These are phyloP conservation scores for Heteromormyrus szaboi DNA, from an alignment of 2,797 vertebrate species.

Conservation along the genomic window DNA sequence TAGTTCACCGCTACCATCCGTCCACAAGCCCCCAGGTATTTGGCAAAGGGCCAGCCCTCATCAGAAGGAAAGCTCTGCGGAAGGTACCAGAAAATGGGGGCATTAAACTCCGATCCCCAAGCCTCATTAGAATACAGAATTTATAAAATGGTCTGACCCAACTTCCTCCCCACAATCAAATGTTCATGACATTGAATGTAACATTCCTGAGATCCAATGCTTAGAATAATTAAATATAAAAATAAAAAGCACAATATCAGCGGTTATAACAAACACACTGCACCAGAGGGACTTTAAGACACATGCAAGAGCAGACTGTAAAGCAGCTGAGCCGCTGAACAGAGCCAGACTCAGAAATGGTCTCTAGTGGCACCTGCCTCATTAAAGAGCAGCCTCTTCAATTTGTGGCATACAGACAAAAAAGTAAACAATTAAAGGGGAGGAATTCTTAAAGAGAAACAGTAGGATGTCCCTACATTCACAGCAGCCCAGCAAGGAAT, in stretches of 20 bases:
- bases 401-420: background rate
- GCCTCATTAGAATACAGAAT: slow-evolving; percentile 15
- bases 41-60: slow-evolving; percentile 97
- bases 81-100: background rate
- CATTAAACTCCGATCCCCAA: background rate
- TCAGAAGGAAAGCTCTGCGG: slow-evolving; percentile 93
- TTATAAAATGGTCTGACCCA: background rate
- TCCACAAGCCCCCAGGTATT: slow-evolving; percentile 94
- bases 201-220: background rate
- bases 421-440: slow-evolving; percentile 5
- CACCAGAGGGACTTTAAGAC: background rate
- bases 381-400: background rate
- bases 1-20: slow-evolving; percentile 97
- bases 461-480: background rate
- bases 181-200: background rate
- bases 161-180: background rate
- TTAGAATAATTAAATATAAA: background rate
- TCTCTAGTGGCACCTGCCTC: background rate
- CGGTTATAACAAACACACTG: background rate
- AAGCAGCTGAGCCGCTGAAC: background rate
- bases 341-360: background rate
- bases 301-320: background rate
- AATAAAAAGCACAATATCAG: background rate
- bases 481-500: background rate
- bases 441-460: background rate